phyloP scores from a whole-genome alignment of 2,888 invertebrate species.

The Hipparchia sbordonii region DNA sequence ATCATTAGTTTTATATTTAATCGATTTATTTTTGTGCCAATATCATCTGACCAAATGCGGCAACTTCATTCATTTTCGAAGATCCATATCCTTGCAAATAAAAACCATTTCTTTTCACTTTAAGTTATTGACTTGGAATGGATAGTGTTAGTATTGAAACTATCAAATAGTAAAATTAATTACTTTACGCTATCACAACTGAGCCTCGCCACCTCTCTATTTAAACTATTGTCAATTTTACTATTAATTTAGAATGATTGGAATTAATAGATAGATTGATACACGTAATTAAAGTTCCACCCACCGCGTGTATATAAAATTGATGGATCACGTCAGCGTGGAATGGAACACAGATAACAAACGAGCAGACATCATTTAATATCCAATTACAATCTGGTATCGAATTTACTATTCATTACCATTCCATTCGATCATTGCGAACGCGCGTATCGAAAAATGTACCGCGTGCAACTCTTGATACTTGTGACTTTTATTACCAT shows the following conservation, averaged over 20 bases:
- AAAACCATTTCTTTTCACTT: no score
- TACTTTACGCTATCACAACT: no score
- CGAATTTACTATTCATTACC: slow-evolving; percentile 54
- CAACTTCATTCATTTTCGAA: no score
- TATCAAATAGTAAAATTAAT: no score
- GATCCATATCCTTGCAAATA: no score
- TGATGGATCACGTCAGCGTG: slow-evolving; percentile 45
- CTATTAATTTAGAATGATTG: background rate
- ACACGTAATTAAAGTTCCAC: slow-evolving; percentile 41
- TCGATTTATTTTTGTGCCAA: no score
- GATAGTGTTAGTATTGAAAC: no score
- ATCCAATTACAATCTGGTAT: slow-evolving; percentile 61
- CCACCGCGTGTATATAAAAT: slow-evolving; percentile 42
- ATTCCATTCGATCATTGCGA: slow-evolving; percentile 43
- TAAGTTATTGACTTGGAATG: no score
- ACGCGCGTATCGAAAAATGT: slow-evolving; percentile 37
- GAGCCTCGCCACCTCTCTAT: background rate
- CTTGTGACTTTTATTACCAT: slow-evolving; percentile 45
- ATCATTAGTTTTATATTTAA: no score
- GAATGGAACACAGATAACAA: slow-evolving; percentile 60
- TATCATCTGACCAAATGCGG: no score
- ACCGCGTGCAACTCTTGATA: slow-evolving; percentile 24
- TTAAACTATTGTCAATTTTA: background rate
- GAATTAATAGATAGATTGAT: slow-evolving; percentile 23
- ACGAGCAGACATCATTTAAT: slow-evolving; percentile 61